Evolutionary conservation across 92 coral and sea anemone genomes (phyloP), one percentile per base, ranked within the genome.

Genomic region (Bergia puertoricense): DNA sequence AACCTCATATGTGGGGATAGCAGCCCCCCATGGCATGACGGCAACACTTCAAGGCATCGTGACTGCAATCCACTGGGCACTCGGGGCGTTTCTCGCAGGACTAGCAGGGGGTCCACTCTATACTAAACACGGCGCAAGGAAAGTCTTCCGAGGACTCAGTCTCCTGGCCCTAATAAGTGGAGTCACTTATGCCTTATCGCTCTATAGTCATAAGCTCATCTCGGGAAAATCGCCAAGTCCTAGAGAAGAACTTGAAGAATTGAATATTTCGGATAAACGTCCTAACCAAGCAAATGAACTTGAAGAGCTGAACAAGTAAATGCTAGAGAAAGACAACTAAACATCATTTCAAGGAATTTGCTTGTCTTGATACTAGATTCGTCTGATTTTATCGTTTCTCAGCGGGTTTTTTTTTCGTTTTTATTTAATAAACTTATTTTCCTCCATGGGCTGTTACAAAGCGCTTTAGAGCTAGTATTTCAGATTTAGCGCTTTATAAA

Each of bases 31-130:
- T 5, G 94, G 94, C 20, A n/a, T 91, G 86, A 81, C 80, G 38
- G 90, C 92, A 7, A 91, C 94, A 45, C 90, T 91, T 67, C 87
- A 88, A 86, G 90, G 90, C n/a, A 74, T 91, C 43, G 88, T 81
- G 16, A 41, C 72, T 6, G 92, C 92, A 18, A 81, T 89, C 14
- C 92, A 91, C 51, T 89, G 90, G 86, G 90, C 91, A 37, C 88
- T 91, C 6, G 93, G 93, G 79, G 79, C 48, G 23, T 44, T 91
- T 4, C 83, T 89, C 56, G 91, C 94, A 3, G 94, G 94, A 8
- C 85, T 89, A 39, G 94, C 87, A 41, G 90, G 90, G 77, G 91
- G 94, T 22, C 84, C 79, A 16, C 57, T 91, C 41, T 91, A 91
- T 67, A 38, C 84, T 50, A 57, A 48, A 30, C 85, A 79, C 81